Base-by-base conservation (phyloP, 2,113 vertebrate species). In the Smithornis capensis region DNA sequence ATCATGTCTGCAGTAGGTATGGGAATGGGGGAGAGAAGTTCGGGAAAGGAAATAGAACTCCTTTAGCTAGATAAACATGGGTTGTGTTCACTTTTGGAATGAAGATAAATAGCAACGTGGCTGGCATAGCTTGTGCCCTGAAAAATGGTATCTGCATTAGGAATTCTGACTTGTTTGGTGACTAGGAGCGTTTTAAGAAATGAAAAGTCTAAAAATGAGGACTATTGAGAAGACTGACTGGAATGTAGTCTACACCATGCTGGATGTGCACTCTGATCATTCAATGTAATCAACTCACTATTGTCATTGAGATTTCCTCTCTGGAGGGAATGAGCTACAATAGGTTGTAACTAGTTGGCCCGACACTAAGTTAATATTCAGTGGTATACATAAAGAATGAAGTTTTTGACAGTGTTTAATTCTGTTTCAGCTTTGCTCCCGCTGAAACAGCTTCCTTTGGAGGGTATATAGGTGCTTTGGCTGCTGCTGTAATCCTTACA, bases 301-400 rank as follows among this genome's bases (percentile, higher is more conserved):
- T 62, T 95, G 87, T 73, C 83, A 88, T 38, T 91, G 89, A 91
- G 45, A 55, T 86, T 76, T 92, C 76, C 76, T 42, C 62, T 62
- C 44, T 74, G 64, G 19, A 83, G 86, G 10, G 16, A 63, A 29
- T 14, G n/a, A 83, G 33, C 21, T 56, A 8, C 79, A 37, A 10
- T 12, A 40, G 55, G 35, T 14, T 75, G 60, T 56, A 60, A 55
- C 52, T 33, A 17, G 29, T 8, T 75, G 86, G 68, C 53, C 57
- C 68, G 68, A 84, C 73, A 52, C 28, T 18, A 55, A 65, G 75
- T 89, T 93, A 95, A 89, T 89, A 83, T 81, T 94, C 64, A 82
- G 27, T 24, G 67, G 14, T 49, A 40, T 75, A 82, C 56, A 37
- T 49, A 33, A 74, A 87, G 77, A 44, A 64, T 45, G 24, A 5